phyloP scores from a whole-genome alignment of 2,113 vertebrate species.

The Strigops habroptila region DNA sequence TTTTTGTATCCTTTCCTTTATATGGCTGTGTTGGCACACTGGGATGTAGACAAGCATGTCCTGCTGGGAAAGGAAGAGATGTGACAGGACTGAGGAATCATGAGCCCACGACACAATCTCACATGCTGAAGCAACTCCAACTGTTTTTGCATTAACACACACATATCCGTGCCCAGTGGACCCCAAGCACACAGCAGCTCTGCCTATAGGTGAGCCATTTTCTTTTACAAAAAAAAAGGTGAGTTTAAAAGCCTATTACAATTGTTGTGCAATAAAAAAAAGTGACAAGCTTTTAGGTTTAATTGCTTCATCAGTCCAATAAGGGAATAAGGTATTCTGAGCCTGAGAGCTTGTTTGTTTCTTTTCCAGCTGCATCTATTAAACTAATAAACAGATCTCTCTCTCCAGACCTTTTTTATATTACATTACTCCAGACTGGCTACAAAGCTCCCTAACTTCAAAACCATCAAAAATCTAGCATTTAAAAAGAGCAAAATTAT shows the following conservation, averaged over 20 bases:
- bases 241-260: constrained; percentile 26
- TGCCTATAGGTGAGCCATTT: neutral
- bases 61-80: constrained; percentile 59
- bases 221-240: neutral
- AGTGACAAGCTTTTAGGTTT: constrained; percentile 35
- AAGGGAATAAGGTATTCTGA: neutral
- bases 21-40: constrained; percentile 38
- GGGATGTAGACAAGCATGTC: constrained; percentile 35
- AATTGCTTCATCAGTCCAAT: constrained; percentile 19
- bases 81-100: constrained; percentile 56
- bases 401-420: neutral
- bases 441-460: neutral
- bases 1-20: constrained; percentile 45
- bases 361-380: neutral
- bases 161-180: neutral
- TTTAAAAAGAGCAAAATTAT: neutral
- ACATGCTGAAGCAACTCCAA: neutral
- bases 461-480: neutral
- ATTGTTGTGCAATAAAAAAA: neutral
- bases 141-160: neutral
- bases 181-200: neutral
- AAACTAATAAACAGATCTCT: neutral
- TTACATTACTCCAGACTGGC: neutral
- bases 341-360: neutral
- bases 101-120: neutral